phyloP scores from a whole-genome alignment of 2,888 invertebrate species.

The Hetaerina titia region DNA sequence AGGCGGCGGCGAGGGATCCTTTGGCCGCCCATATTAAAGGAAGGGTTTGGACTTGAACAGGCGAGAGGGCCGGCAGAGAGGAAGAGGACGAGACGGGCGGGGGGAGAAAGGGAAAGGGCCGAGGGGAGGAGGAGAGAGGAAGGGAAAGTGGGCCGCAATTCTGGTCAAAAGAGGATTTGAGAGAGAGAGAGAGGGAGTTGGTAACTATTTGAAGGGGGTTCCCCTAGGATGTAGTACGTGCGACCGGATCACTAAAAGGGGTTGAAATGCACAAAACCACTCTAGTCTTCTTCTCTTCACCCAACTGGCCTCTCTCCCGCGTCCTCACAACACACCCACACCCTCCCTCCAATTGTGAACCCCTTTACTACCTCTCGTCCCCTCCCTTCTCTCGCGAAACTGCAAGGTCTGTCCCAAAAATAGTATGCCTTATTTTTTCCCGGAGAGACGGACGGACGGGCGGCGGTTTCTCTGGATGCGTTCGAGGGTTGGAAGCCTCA shows the following conservation, averaged over 20 bases:
- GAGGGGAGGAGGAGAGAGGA: background rate
- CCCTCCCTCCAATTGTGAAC: background rate
- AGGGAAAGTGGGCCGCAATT: background rate
- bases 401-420: too few relatives aligned
- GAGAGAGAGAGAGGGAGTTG: background rate
- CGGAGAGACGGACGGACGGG: background rate
- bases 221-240: background rate
- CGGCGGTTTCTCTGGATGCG: too few relatives aligned
- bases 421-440: background rate
- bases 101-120: background rate
- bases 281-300: background rate
- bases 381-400: too few relatives aligned
- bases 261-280: conserved; percentile 35
- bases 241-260: conserved; percentile 12
- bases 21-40: conserved; percentile 8
- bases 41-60: background rate
- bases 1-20: background rate
- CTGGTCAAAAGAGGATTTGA: background rate
- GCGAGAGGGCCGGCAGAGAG: background rate
- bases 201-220: conserved; percentile 37
- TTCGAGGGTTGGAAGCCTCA: too few relatives aligned
- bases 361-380: too few relatives aligned
- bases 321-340: background rate
- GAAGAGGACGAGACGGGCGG: background rate
- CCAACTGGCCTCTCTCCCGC: background rate